Evolutionary conservation across 1,140 invertebrate species (phyloP).

Genomic region (Calephelis virginiensis): DNA sequence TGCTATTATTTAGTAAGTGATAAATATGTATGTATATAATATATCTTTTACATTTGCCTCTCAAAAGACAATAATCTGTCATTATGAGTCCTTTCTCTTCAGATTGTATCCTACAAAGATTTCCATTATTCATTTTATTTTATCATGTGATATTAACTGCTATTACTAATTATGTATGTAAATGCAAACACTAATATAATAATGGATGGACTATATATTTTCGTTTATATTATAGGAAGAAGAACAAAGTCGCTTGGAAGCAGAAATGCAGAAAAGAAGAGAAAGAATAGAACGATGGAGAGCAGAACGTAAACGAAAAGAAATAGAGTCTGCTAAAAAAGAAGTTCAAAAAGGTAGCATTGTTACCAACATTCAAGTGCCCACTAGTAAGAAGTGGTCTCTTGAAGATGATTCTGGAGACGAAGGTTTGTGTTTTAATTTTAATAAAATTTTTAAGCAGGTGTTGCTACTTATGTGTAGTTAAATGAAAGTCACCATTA

Average conservation of each 20-base stretch:
- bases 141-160: no score
- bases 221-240: slow-evolving; percentile 80
- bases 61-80: no score
- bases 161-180: not conserved
- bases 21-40: no score
- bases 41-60: no score
- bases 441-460: not conserved
- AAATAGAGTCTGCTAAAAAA: slow-evolving; percentile 88
- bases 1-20: no score
- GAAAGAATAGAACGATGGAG: slow-evolving; percentile 96
- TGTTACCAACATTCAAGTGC: slow-evolving; percentile 78
- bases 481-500: no score
- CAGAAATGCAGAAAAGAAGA: slow-evolving; percentile 97
- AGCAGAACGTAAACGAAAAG: slow-evolving; percentile 91
- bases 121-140: no score
- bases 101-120: no score
- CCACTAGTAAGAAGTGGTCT: slow-evolving; percentile 92
- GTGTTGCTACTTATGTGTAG: no score
- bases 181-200: not conserved
- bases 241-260: slow-evolving; percentile 92
- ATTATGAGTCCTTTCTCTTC: no score
- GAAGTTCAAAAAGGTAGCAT: slow-evolving; percentile 82
- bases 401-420: slow-evolving; percentile 93
- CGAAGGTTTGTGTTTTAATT: slow-evolving; percentile 68
- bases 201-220: not conserved